Percentiles rank a stretch among this genome's conserved stretches.
Evolutionary conservation across 2,888 invertebrate species (phyloP).

Genomic region (Clanis bilineata): DNA sequence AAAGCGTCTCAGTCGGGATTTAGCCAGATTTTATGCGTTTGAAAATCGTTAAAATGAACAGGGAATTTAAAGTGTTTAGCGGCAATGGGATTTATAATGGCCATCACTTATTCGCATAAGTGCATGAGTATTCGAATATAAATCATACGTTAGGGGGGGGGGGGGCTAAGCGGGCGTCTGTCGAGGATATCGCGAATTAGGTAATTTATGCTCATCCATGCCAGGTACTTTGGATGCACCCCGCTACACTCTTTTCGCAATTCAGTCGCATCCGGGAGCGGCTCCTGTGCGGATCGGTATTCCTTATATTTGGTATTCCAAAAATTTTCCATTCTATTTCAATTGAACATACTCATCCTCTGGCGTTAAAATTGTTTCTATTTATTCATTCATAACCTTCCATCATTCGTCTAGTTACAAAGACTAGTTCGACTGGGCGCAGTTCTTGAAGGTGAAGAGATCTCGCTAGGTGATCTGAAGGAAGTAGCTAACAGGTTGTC

Average conservation of each 20-base stretch:
- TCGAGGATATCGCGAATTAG: background rate
- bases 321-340: background rate
- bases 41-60: background rate
- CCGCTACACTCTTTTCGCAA: background rate
- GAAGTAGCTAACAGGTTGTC: constrained; percentile 76
- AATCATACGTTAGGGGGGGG: background rate
- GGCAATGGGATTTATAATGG: background rate
- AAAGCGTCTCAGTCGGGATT: background rate
- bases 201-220: background rate
- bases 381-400: background rate
- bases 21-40: background rate
- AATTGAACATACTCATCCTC: background rate
- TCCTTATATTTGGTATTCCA: background rate
- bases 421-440: background rate
- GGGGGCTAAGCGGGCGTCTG: too few species aligned
- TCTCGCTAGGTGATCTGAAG: constrained; percentile 65
- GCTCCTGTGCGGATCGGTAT: background rate
- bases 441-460: constrained; percentile 26
- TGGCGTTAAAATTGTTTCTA: background rate
- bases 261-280: background rate
- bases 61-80: background rate
- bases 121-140: background rate
- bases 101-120: background rate
- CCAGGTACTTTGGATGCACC: background rate
- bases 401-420: background rate